These are phyloP conservation scores for Channallabes apus DNA, from an alignment of 2,797 vertebrate species.

Conservation along the genomic window DNA sequence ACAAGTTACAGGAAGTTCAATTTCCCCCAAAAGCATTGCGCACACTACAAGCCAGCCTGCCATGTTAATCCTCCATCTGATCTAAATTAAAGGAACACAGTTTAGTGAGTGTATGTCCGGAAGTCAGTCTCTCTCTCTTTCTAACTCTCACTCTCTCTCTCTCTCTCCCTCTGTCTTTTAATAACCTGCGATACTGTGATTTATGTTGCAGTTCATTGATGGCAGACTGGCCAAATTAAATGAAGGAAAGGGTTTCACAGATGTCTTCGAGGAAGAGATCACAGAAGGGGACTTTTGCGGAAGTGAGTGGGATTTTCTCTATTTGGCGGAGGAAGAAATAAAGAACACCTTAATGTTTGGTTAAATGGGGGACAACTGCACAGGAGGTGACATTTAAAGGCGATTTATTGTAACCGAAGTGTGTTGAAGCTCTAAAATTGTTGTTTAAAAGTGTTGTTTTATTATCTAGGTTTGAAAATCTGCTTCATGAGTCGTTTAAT, in stretches of 20 bases:
- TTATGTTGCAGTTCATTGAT: constrained; percentile 92
- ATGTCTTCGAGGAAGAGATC: constrained; percentile 97
- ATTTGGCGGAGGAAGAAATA: constrained; percentile 44
- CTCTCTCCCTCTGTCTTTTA: constrained; percentile 56
- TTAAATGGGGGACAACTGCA: neutral
- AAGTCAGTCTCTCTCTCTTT: constrained; percentile 49
- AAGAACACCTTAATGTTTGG: constrained; percentile 14
- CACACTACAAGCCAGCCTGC: constrained; percentile 64
- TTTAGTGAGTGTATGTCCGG: constrained; percentile 67
- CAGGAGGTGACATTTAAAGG: neutral
- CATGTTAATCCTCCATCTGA: constrained; percentile 76
- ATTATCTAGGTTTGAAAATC: neutral
- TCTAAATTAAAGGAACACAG: constrained; percentile 74
- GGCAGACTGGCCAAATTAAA: constrained; percentile 95
- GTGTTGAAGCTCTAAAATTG: neutral
- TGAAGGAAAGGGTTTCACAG: constrained; percentile 91
- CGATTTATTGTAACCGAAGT: no score
- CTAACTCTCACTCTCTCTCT: constrained; percentile 32
- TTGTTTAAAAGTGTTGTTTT: neutral
- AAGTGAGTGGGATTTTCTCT: constrained; percentile 77
- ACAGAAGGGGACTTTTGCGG: constrained; percentile 91
- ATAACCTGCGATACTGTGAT: constrained; percentile 74
- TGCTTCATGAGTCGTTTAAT: constrained; percentile 3
- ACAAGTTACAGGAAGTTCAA: constrained; percentile 78
- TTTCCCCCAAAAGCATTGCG: constrained; percentile 70